Conservation (phyloP, 2,113 vertebrate genomes). For the Malurus cyaneus region DNA sequence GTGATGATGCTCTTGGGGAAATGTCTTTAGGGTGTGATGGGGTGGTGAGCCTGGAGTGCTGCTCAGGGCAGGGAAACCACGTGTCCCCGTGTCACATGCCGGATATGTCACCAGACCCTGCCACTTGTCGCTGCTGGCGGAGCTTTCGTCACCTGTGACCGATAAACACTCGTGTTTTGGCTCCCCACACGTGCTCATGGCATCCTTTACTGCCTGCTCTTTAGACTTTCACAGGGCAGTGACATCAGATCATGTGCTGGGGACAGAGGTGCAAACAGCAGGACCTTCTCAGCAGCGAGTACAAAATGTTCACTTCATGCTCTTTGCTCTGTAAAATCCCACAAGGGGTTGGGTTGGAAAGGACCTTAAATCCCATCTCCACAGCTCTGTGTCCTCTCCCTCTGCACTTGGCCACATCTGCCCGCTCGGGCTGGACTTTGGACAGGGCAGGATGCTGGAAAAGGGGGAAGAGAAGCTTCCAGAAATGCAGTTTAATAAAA, state of each 20-base stretch:
- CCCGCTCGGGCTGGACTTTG: accelerated
- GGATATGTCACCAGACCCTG: accelerated
- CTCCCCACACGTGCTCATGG: background rate
- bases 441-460: background rate
- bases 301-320: background rate
- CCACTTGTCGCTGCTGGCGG: background rate
- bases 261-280: background rate
- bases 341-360: background rate
- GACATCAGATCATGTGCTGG: background rate
- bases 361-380: background rate
- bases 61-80: background rate
- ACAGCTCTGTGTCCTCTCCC: too few species aligned
- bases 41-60: background rate
- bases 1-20: background rate
- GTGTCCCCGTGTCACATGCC: accelerated
- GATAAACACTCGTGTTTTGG: background rate
- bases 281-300: background rate
- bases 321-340: background rate
- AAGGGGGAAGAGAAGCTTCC: background rate
- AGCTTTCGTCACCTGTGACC: background rate
- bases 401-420: background rate
- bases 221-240: background rate
- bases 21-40: background rate
- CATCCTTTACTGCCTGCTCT: background rate
- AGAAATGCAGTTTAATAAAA: background rate